A percentile compares a stretch with the other conserved stretches of the same genome.
phyloP scores from a whole-genome alignment of 1,140 invertebrate genomes.

The Megathymus violae region DNA sequence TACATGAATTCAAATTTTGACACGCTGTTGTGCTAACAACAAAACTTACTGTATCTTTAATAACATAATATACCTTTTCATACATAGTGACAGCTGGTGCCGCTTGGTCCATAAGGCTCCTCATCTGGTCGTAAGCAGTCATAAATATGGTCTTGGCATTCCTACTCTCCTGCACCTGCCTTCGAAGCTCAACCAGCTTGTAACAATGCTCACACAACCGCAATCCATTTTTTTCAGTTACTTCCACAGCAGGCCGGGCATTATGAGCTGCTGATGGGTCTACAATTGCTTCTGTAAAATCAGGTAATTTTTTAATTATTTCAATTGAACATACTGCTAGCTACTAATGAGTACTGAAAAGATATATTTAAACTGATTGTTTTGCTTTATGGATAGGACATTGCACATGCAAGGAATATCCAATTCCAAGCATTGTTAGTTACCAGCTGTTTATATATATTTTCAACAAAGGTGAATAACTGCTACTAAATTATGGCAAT shows the following conservation, averaged over 20 bases:
- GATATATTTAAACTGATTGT: too few relatives aligned
- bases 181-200: slow-evolving; percentile 91
- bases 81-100: slow-evolving; percentile 82
- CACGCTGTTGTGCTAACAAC: too few relatives aligned
- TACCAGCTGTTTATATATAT: too few relatives aligned
- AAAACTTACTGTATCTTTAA: too few relatives aligned
- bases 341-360: too few relatives aligned
- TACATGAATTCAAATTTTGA: too few relatives aligned
- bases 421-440: too few relatives aligned
- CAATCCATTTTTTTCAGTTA: slow-evolving; percentile 85
- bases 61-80: too few relatives aligned
- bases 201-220: slow-evolving; percentile 94
- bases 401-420: too few relatives aligned
- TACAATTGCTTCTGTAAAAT: slow-evolving; percentile 80
- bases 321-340: neutral
- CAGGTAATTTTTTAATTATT: neutral
- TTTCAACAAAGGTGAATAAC: too few relatives aligned
- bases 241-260: slow-evolving; percentile 77
- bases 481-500: too few relatives aligned
- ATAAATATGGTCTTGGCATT: slow-evolving; percentile 91
- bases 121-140: slow-evolving; percentile 93
- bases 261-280: slow-evolving; percentile 82
- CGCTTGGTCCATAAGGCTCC: slow-evolving; percentile 90
- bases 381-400: too few relatives aligned
- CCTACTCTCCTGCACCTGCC: slow-evolving; percentile 91